Conservation (phyloP, 2,113 vertebrate genomes). For the Cyprinodon brontotheroides region DNA sequence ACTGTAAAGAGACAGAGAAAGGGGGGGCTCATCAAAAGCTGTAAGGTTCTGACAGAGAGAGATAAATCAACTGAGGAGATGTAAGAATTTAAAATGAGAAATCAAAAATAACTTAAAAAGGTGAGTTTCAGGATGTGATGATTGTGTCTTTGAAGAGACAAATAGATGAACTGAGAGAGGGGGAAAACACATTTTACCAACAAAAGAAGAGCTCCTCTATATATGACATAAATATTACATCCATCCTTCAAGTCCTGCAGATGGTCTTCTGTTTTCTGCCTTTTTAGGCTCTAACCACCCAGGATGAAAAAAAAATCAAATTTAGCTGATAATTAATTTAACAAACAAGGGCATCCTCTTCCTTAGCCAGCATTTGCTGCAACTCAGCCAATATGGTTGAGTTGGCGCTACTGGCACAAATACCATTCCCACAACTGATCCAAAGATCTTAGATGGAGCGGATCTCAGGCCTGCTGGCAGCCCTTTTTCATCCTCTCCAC, state of each 20-base stretch:
- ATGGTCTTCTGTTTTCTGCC: not conserved
- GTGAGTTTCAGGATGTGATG: not conserved
- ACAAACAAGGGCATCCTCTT: too few species aligned
- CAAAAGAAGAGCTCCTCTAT: not conserved
- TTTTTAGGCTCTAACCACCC: not conserved
- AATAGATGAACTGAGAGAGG: not conserved
- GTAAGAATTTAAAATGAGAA: not conserved
- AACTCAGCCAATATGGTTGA: too few species aligned
- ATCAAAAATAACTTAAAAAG: conserved; percentile 1
- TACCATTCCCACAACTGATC: too few species aligned
- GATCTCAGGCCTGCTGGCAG: too few species aligned
- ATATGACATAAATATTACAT: not conserved
- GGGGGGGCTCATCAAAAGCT: conserved; percentile 17
- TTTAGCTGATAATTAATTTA: not conserved
- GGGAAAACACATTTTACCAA: conserved; percentile 10
- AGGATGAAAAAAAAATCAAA: too few species aligned
- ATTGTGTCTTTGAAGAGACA: conserved; percentile 21
- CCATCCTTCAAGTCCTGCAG: not conserved
- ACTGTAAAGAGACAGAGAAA: not conserved
- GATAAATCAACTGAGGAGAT: conserved; percentile 19
- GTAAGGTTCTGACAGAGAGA: not conserved
- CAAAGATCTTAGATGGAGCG: too few species aligned
- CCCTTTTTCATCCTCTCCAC: too few species aligned
- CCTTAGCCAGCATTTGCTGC: too few species aligned
- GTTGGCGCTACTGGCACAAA: too few species aligned